Evolutionary conservation across 2,888 invertebrate species (phyloP).

Genomic region (Malthinus flaveolus): DNA sequence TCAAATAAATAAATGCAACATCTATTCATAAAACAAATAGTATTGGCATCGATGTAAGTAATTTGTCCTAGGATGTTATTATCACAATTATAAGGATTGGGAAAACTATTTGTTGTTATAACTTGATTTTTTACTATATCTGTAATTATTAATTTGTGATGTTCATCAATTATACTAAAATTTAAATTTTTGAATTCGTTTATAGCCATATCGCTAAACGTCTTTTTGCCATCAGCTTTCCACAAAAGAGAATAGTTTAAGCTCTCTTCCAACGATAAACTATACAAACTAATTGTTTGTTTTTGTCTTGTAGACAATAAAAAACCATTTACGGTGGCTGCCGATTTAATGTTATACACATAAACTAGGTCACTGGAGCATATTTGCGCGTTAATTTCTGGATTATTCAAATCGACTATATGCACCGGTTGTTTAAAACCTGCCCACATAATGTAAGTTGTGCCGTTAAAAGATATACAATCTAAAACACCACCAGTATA

Average conservation of each 20-base stretch:
- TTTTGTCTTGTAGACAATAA: constrained; percentile 10
- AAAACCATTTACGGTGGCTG: not conserved
- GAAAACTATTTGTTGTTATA: constrained; percentile 1
- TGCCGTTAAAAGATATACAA: constrained; percentile 7
- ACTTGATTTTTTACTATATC: constrained; percentile 5
- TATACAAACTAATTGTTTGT: constrained; percentile 7
- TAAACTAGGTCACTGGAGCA: not conserved
- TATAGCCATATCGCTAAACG: constrained; percentile 12
- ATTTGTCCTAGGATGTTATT: constrained; percentile 9
- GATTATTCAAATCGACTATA: not conserved
- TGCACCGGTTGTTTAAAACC: not conserved
- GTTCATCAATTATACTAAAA: constrained; percentile 1
- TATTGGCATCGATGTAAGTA: constrained; percentile 10
- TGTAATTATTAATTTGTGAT: constrained; percentile 7
- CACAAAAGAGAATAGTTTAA: not conserved
- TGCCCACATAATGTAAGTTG: not conserved
- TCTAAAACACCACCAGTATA: constrained; percentile 20
- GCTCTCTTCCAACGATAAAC: not conserved
- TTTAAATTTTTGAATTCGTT: constrained; percentile 2
- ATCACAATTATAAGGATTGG: not conserved
- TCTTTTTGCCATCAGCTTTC: not conserved
- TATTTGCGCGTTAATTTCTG: not conserved
- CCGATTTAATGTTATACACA: constrained; percentile 12
- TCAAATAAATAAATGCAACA: constrained; percentile 14
- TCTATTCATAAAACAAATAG: constrained; percentile 14